Percentiles rank a stretch among this genome's conserved stretches.
These are phyloP conservation scores for Lates calcarifer DNA, from an alignment of 2,113 vertebrate genomes.

Conservation along the genomic window DNA sequence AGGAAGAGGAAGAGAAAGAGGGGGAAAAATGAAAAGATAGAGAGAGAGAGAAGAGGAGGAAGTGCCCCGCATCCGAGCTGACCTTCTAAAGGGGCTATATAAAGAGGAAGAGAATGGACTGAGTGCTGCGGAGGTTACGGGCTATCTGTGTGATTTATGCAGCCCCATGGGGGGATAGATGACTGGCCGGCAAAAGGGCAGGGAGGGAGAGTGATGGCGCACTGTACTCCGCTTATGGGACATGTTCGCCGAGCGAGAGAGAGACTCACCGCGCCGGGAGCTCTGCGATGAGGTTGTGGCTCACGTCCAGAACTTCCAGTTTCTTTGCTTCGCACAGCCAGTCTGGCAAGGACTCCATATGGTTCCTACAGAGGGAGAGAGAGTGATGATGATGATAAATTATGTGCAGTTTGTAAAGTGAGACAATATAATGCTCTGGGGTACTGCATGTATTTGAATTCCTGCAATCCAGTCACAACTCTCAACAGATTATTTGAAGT, in stretches of 20 bases:
- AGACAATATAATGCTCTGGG: background rate
- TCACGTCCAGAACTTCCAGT: constrained; percentile 94
- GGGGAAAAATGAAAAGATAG: constrained; percentile 2
- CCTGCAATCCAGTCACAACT: background rate
- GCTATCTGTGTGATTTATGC: constrained; percentile 75
- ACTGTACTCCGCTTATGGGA: constrained; percentile 32
- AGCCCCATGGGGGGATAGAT: constrained; percentile 63
- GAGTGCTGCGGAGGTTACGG: constrained; percentile 51
- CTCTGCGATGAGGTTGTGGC: constrained; percentile 93
- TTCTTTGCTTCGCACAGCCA: constrained; percentile 96
- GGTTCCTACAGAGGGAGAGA: constrained; percentile 86
- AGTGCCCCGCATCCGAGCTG: constrained; percentile 45
- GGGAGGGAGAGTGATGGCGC: constrained; percentile 55
- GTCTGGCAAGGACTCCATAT: constrained; percentile 91
- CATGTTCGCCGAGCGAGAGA: constrained; percentile 43
- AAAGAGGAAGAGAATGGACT: constrained; percentile 55
- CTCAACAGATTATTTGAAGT: background rate
- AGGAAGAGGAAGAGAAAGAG: background rate
- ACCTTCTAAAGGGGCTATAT: constrained; percentile 63
- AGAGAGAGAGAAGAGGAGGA: constrained; percentile 34
- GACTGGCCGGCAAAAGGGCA: constrained; percentile 50
- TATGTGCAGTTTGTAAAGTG: constrained; percentile 18
- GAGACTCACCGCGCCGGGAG: constrained; percentile 92
- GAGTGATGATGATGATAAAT: constrained; percentile 54
- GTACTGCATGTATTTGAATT: constrained; percentile 5